Conservation (phyloP, 1,140 invertebrate genomes). For the Halictus rubicundus region DNA sequence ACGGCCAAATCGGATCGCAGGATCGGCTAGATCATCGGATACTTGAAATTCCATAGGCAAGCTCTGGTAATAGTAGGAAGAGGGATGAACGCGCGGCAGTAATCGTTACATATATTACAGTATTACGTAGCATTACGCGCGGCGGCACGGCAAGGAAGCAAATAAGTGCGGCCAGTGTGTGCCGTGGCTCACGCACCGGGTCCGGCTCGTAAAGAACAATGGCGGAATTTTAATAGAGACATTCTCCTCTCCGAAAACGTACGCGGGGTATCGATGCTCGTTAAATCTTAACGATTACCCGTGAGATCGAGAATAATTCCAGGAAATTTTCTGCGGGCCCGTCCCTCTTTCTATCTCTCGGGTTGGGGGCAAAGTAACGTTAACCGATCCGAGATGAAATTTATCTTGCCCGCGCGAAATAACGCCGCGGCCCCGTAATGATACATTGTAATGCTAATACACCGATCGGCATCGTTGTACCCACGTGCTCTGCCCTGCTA, state of each 20-base stretch:
- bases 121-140: conserved; percentile 29
- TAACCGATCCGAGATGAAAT: conserved; percentile 9
- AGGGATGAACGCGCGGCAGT: conserved; percentile 16
- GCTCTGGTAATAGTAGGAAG: conserved; percentile 29
- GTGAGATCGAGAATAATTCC: conserved; percentile 31
- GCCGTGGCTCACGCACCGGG: conserved; percentile 41
- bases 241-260: conserved; percentile 33
- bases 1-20: not conserved
- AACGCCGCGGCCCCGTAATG: conserved; percentile 17
- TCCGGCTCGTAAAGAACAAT: conserved; percentile 40
- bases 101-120: conserved; percentile 46
- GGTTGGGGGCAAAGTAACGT: conserved; percentile 5
- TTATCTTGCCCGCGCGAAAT: conserved; percentile 12
- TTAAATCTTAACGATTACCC: conserved; percentile 38
- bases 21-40: not conserved
- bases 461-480: not conserved
- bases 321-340: not conserved
- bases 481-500: not conserved
- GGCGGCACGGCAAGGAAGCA: conserved; percentile 32
- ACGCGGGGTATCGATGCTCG: conserved; percentile 27
- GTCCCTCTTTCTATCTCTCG: too few relatives aligned
- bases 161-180: conserved; percentile 19
- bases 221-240: conserved; percentile 51
- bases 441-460: conserved; percentile 31
- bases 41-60: not conserved